Percentiles rank a stretch among this genome's conserved stretches.
phyloP scores from a whole-genome alignment of 2,113 vertebrate genomes.

The Hippotragus niger region DNA sequence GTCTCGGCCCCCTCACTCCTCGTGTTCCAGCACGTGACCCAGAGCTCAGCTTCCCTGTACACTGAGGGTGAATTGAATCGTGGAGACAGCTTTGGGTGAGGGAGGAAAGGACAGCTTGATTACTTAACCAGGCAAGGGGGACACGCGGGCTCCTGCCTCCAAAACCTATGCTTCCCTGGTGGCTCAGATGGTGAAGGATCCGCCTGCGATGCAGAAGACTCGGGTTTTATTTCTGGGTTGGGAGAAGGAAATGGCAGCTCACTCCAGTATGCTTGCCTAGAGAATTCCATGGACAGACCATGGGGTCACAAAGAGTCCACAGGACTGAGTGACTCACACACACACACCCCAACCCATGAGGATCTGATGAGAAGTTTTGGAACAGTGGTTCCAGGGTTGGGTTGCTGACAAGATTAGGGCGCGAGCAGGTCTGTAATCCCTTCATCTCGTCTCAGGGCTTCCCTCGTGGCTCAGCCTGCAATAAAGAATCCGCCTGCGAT shows the following conservation, averaged over 20 bases:
- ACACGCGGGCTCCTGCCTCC: not conserved
- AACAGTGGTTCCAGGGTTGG: not conserved
- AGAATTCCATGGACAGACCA: not conserved
- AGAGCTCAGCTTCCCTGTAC: not conserved
- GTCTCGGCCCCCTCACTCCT: not conserved
- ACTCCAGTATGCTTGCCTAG: not conserved
- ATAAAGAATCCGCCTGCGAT: rapidly evolving
- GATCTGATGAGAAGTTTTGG: not conserved
- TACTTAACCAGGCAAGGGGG: not conserved
- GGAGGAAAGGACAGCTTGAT: not conserved
- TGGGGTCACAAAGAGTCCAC: not conserved
- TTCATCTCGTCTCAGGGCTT: not conserved
- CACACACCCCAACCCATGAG: not conserved
- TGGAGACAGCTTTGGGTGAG: not conserved
- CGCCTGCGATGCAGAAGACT: not conserved
- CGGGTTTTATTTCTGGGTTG: not conserved
- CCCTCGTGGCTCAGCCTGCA: not conserved
- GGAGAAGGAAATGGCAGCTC: not conserved
- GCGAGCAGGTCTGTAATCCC: not conserved
- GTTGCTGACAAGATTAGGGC: not conserved
- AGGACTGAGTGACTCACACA: not conserved
- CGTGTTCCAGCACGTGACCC: not conserved
- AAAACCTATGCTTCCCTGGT: not conserved
- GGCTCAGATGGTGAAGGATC: not conserved
- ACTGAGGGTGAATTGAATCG: not conserved